Base-by-base conservation (phyloP, 2,797 vertebrate species). In the Pelochelys cantorii region DNA sequence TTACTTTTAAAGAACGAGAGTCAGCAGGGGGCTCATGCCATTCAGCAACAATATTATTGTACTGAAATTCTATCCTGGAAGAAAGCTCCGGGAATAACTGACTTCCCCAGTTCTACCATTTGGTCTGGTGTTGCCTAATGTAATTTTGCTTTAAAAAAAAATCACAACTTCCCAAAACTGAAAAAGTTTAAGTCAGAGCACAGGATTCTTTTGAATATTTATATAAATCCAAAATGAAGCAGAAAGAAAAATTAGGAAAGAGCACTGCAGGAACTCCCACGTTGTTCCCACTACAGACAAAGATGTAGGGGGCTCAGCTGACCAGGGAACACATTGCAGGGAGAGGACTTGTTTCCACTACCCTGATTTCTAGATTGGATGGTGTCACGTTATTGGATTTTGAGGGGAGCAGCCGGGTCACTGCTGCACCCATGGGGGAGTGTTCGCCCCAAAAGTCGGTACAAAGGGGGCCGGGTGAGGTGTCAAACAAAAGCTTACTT, bases 121-220 rank as follows among this genome's bases (percentile, higher is more conserved):
- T 87, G 84, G 5, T 37, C 60, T 86, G 75, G 22, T n/a, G 31
- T 52, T 92, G 93, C 22, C 29, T 87, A 88, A 87, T 27, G 22
- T 89, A 90, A 77, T 48, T 9, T 25, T 84, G 34, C 89, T 87
- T 53, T 75, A 57, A 29, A 56, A 79, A 85, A 84, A 81, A 12
- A 10, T 12, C 68, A 31, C 2, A 88, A 59, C 34, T 87, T 93
- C 82, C 22, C 18, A 90, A 84, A 91, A 54, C 59, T 86, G 27
- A 52, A 48, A n/a, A 62, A 11, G 2, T 20, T 37, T 90, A 34
- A 57, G 25, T 68, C 20, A 55, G 81, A 90, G 18, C 0, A 0
- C 82, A 78, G 31, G 17, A 59, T 92, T 82, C 83, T 91, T 92
- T 89, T 37, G 57, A 95, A 85, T 15, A 79, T 86, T 85, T 86